These are phyloP conservation scores for Antheraea assamensis DNA, from an alignment of 2,888 invertebrate genomes.

Conservation along the genomic window DNA sequence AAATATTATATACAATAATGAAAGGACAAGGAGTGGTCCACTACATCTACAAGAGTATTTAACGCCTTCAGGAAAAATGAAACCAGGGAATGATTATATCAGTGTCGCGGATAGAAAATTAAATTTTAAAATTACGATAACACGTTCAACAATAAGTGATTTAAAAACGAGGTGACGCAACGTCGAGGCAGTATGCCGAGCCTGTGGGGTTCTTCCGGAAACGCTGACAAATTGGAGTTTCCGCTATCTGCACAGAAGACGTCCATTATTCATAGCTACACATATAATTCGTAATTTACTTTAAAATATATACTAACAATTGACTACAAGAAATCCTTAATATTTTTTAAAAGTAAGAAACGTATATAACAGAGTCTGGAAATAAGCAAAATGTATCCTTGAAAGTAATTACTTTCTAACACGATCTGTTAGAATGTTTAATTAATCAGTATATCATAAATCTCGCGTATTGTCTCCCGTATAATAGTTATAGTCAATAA, in stretches of 20 bases:
- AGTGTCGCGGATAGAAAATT: neutral
- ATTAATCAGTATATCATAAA: slow-evolving; percentile 1
- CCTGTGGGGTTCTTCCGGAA: slow-evolving; percentile 40
- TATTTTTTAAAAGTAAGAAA: neutral
- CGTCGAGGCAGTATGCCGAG: slow-evolving; percentile 32
- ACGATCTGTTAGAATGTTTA: neutral
- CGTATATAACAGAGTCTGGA: neutral
- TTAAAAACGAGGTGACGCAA: slow-evolving; percentile 35
- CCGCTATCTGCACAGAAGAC: slow-evolving; percentile 41
- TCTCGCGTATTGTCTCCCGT: slow-evolving; percentile 16
- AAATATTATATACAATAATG: neutral
- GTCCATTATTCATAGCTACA: slow-evolving; percentile 42
- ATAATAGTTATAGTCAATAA: slow-evolving; percentile 16
- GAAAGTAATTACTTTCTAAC: neutral
- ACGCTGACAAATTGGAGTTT: slow-evolving; percentile 62
- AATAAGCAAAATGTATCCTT: neutral
- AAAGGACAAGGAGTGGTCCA: neutral
- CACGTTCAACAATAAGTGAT: slow-evolving; percentile 38
- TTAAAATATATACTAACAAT: neutral
- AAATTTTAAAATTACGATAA: slow-evolving; percentile 31
- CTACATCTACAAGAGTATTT: neutral
- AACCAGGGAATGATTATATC: neutral
- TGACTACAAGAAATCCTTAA: too few relatives aligned
- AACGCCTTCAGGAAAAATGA: neutral
- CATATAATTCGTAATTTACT: slow-evolving; percentile 23